phyloP scores from a whole-genome alignment of 2,113 vertebrate species.

The Danio rerio region GRCz12tu NC_133182.1:51453501-51454000 shows the following conservation, averaged over 20 bases:
- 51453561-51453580: slow-evolving; percentile 45
- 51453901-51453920: slow-evolving; percentile 46
- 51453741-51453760: slow-evolving; percentile 21
- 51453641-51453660: slow-evolving; percentile 14
- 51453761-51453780: slow-evolving; percentile 28
- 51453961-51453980: slow-evolving; percentile 28
- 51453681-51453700: slow-evolving; percentile 31
- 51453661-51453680: slow-evolving; percentile 36
- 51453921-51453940: slow-evolving; percentile 46
- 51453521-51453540: slow-evolving; percentile 38
- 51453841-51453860: slow-evolving; percentile 48
- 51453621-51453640: neutral
- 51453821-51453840: slow-evolving; percentile 52
- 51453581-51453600: slow-evolving; percentile 52
- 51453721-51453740: slow-evolving; percentile 50
- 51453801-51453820: slow-evolving; percentile 43
- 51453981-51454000: slow-evolving; percentile 12
- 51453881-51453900: slow-evolving; percentile 31
- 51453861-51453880: slow-evolving; percentile 46
- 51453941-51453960: slow-evolving; percentile 6
- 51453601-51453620: slow-evolving; percentile 42
- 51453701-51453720: slow-evolving; percentile 29
- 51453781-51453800: slow-evolving; percentile 39
- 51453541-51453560: slow-evolving; percentile 48
- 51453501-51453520: neutral